A percentile compares a stretch with the other conserved stretches of the same genome.
Conservation (phyloP, 1,140 invertebrate species). For the Drosophila orena region DNA sequence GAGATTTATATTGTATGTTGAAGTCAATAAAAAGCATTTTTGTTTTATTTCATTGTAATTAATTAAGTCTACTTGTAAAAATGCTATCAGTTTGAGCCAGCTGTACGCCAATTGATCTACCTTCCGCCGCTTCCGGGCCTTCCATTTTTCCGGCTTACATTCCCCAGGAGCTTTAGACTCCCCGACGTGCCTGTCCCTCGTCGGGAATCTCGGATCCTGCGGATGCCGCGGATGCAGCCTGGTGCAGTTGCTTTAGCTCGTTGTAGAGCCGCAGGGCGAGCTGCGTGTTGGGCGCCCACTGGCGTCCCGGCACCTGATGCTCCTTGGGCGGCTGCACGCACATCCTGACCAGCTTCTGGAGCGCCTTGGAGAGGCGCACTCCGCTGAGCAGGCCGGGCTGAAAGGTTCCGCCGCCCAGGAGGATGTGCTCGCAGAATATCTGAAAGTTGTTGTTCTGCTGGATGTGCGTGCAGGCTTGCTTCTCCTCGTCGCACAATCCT, state of each 20-base stretch:
- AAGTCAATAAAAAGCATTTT: constrained; percentile 30
- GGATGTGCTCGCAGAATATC: constrained; percentile 74
- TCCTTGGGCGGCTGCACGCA: constrained; percentile 71
- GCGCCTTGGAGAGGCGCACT: constrained; percentile 48
- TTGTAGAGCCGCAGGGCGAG: constrained; percentile 70
- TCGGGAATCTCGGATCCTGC: constrained; percentile 42
- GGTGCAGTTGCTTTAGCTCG: constrained; percentile 74
- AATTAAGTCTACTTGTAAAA: constrained; percentile 59
- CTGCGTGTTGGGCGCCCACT: constrained; percentile 65
- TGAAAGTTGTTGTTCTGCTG: constrained; percentile 83
- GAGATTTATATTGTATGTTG: background rate
- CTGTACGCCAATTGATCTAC: constrained; percentile 46
- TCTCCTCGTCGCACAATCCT: constrained; percentile 63
- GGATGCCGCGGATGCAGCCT: constrained; percentile 54
- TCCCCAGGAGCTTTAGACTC: too few relatives aligned
- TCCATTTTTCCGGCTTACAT: background rate
- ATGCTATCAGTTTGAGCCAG: constrained; percentile 53
- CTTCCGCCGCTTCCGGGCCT: background rate
- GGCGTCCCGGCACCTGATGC: constrained; percentile 61
- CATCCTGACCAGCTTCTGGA: constrained; percentile 66
- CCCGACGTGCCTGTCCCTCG: constrained; percentile 18
- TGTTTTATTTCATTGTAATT: constrained; percentile 48
- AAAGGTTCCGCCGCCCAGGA: constrained; percentile 61
- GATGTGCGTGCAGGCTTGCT: constrained; percentile 57
- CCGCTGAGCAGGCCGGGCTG: constrained; percentile 71